phyloP scores from a whole-genome alignment of 2,113 vertebrate species.

The Oreochromis niloticus region DNA sequence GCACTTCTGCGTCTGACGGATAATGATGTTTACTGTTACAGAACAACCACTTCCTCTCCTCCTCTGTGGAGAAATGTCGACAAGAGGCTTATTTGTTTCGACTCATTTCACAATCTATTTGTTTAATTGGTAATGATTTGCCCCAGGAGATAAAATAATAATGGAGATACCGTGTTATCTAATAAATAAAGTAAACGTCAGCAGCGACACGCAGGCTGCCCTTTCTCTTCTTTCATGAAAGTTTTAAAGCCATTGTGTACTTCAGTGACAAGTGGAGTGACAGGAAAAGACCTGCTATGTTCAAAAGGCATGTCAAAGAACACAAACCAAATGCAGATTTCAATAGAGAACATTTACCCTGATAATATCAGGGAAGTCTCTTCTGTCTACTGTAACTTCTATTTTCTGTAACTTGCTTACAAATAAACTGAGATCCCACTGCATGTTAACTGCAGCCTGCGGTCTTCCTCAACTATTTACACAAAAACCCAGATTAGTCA shows the following conservation, averaged over 20 bases:
- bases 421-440: background rate
- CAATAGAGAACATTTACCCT: background rate
- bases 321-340: background rate
- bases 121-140: constrained; percentile 22
- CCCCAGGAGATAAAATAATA: constrained; percentile 2
- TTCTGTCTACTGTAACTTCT: background rate
- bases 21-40: constrained; percentile 34
- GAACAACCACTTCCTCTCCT: background rate
- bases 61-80: background rate
- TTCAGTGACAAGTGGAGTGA: background rate
- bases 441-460: background rate
- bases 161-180: background rate
- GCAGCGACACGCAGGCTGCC: background rate
- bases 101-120: constrained; percentile 5
- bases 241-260: background rate
- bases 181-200: constrained; percentile 7
- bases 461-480: background rate
- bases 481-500: constrained; percentile 3
- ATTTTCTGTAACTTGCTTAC: background rate
- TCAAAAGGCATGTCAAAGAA: background rate
- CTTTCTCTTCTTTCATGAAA: background rate
- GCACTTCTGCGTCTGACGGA: constrained; percentile 6
- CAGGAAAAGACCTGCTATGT: background rate
- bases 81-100: background rate
- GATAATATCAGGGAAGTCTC: background rate